Conservation (phyloP, 1,140 invertebrate species). For the Camponotus floridanus region DNA sequence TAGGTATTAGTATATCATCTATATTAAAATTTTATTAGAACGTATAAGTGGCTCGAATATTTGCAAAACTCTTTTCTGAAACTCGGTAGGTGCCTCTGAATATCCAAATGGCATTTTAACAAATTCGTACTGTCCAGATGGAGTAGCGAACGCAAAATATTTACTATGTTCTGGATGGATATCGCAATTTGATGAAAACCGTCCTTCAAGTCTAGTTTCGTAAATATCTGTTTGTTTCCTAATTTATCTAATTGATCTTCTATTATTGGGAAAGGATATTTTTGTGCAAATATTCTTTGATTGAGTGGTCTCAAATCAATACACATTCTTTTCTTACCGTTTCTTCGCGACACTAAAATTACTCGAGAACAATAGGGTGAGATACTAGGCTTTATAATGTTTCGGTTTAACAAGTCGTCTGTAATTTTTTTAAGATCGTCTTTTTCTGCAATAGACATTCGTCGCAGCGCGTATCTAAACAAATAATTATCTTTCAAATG, state of each 20-base stretch:
- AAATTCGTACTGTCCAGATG: not conserved
- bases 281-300: not conserved
- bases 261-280: not conserved
- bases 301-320: not conserved
- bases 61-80: not conserved
- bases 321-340: not conserved
- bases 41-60: no score
- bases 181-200: not conserved
- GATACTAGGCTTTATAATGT: not conserved
- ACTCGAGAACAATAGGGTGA: not conserved
- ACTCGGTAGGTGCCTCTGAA: not conserved
- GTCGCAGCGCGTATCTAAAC: conserved; percentile 13
- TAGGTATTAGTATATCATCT: not conserved
- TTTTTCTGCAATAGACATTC: not conserved
- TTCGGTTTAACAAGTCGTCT: not conserved
- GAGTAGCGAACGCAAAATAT: not conserved
- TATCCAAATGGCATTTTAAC: not conserved
- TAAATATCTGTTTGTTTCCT: not conserved
- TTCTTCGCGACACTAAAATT: not conserved
- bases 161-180: not conserved
- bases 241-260: not conserved
- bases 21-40: not conserved
- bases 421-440: not conserved
- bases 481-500: conserved; percentile 20
- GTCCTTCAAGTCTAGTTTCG: not conserved